Evolutionary conservation across 2,113 vertebrate genomes (phyloP).

Genomic region (Lipophrys pholis): DNA sequence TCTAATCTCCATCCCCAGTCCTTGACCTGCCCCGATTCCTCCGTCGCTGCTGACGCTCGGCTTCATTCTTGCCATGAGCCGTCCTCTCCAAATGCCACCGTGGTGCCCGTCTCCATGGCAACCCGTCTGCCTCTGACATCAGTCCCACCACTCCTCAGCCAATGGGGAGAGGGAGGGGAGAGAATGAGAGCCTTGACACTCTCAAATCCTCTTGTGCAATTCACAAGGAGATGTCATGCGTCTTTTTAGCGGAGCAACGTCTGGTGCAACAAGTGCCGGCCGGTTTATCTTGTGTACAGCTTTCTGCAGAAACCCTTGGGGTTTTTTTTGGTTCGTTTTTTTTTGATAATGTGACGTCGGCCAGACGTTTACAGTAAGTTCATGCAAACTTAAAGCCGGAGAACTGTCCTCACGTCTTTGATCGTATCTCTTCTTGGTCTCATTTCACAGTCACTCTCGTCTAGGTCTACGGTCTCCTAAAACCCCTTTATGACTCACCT

Average conservation of each 20-base stretch:
- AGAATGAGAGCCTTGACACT: slow-evolving; percentile 64
- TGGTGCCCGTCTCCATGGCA: slow-evolving; percentile 79
- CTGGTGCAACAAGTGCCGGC: slow-evolving; percentile 42
- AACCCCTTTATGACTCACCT: too few species aligned
- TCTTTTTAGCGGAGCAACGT: slow-evolving; percentile 60
- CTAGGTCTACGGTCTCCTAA: too few species aligned
- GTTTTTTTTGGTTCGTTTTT: too few species aligned
- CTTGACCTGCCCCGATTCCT: slow-evolving; percentile 36
- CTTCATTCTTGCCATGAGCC: slow-evolving; percentile 53
- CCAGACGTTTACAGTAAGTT: too few species aligned
- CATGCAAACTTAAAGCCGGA: not conserved
- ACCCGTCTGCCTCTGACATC: slow-evolving; percentile 81
- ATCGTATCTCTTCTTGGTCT: not conserved
- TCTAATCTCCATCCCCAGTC: slow-evolving; percentile 10
- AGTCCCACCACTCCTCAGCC: slow-evolving; percentile 64
- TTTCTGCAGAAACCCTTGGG: too few species aligned
- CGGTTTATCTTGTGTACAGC: too few species aligned
- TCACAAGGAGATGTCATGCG: slow-evolving; percentile 67
- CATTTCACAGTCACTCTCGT: not conserved
- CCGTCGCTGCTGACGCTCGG: slow-evolving; percentile 30
- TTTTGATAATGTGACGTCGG: too few species aligned
- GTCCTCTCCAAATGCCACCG: slow-evolving; percentile 75
- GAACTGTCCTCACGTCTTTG: slow-evolving; percentile 2
- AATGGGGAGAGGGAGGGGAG: slow-evolving; percentile 48
- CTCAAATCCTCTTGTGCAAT: slow-evolving; percentile 68